Evolutionary conservation across 2,113 vertebrate genomes (phyloP).

Genomic region (Albula glossodonta): DNA sequence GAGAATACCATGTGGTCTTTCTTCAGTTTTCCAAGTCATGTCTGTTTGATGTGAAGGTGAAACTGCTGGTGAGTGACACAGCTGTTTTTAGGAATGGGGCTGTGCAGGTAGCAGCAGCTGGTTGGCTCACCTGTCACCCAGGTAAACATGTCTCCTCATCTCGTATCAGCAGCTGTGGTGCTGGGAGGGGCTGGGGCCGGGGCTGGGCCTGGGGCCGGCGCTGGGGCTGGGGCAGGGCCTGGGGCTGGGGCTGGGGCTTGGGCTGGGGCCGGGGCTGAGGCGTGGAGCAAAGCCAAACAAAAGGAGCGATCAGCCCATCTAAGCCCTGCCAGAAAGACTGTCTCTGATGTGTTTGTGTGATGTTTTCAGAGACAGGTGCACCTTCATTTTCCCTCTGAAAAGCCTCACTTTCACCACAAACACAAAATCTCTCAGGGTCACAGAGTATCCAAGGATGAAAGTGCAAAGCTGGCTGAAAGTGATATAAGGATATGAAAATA

Average conservation of each 20-base stretch:
- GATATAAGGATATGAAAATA: background rate
- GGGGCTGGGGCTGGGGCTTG: no score
- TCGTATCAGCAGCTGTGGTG: slow-evolving; percentile 24
- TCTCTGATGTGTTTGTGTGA: slow-evolving; percentile 8
- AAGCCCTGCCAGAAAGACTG: background rate
- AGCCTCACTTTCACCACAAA: background rate
- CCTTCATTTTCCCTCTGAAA: background rate
- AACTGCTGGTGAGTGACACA: background rate
- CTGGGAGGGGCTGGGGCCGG: background rate
- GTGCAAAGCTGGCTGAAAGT: background rate
- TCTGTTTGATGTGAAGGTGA: background rate
- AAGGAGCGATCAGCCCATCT: background rate
- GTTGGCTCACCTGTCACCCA: slow-evolving; percentile 35
- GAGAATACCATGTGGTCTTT: background rate
- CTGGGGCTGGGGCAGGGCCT: no score
- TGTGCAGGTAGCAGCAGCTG: slow-evolving; percentile 25
- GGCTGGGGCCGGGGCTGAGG: background rate
- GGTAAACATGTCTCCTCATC: slow-evolving; percentile 23
- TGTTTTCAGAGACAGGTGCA: background rate
- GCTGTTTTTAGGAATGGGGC: background rate
- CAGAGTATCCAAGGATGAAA: background rate
- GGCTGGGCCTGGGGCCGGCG: background rate
- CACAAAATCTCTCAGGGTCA: background rate
- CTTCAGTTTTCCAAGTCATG: background rate
- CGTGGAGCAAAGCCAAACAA: slow-evolving; percentile 13